Percentiles rank a stretch among this genome's conserved stretches.
Conservation (phyloP, 2,888 invertebrate species). For the Arenicola marina region DNA sequence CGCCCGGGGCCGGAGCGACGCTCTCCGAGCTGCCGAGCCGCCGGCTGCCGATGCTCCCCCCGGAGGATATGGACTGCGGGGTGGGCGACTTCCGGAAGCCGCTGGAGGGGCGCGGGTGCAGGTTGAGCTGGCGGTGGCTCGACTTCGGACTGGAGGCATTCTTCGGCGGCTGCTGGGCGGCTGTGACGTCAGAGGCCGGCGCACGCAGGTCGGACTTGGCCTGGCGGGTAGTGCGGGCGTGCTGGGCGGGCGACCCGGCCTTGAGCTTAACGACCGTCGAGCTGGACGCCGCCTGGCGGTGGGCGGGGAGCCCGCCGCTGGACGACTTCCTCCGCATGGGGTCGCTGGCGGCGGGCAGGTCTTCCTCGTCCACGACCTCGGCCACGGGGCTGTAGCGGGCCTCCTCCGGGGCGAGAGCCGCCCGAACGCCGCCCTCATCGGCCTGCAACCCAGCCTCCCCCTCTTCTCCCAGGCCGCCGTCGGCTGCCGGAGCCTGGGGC, state of each 20-base stretch:
- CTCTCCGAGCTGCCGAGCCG: too few relatives aligned
- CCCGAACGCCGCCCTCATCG: too few relatives aligned
- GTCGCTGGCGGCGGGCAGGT: background rate
- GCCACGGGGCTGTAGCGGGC: background rate
- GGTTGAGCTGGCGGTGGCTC: background rate
- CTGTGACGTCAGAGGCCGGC: background rate
- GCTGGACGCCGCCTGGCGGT: too few relatives aligned
- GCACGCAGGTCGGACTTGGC: background rate
- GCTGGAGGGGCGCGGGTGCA: background rate
- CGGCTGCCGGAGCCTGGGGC: too few relatives aligned
- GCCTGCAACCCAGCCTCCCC: too few relatives aligned
- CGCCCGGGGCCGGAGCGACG: too few relatives aligned
- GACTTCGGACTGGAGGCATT: background rate
- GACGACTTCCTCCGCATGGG: background rate
- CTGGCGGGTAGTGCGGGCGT: background rate
- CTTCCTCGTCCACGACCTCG: background rate
- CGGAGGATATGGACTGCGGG: too few relatives aligned
- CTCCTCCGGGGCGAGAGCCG: background rate
- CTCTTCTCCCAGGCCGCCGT: too few relatives aligned
- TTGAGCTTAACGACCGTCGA: background rate
- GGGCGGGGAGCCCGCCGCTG: background rate
- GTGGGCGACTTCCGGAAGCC: background rate
- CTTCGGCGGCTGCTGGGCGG: background rate
- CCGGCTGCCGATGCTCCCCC: too few relatives aligned
- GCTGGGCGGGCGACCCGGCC: background rate